Percentiles rank a stretch among this genome's conserved stretches.
phyloP scores from a whole-genome alignment of 2,113 vertebrate genomes.

The Cebidichthys violaceus region DNA sequence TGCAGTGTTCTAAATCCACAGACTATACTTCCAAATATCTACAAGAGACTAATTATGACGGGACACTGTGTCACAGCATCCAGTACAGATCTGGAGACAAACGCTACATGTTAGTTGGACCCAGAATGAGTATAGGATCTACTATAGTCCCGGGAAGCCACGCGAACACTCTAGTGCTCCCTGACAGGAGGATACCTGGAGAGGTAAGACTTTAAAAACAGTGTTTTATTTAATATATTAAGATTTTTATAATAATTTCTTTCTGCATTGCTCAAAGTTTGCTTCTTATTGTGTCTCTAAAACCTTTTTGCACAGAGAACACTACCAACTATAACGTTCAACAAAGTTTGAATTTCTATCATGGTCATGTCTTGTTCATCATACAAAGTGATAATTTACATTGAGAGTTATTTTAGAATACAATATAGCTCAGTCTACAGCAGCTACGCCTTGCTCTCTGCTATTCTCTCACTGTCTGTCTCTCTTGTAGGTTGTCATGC shows the following conservation, averaged over 20 bases:
- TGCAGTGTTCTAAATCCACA: too few relatives aligned
- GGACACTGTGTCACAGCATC: too few relatives aligned
- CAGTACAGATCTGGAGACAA: slow-evolving; percentile 72
- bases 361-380: not conserved
- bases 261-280: not conserved
- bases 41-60: too few relatives aligned
- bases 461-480: not conserved
- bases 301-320: not conserved
- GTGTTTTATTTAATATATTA: not conserved
- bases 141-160: not conserved
- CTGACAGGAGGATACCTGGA: not conserved
- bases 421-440: too few relatives aligned
- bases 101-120: slow-evolving; percentile 59
- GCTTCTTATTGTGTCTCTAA: not conserved
- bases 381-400: not conserved
- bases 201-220: not conserved
- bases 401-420: too few relatives aligned
- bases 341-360: not conserved
- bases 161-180: not conserved
- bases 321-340: not conserved
- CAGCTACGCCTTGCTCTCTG: too few relatives aligned
- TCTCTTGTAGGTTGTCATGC: not conserved
- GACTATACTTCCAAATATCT: too few relatives aligned
- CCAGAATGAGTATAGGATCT: not conserved
- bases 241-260: not conserved